Conservation (phyloP, 2,113 vertebrate genomes). For the Nothoprocta perdicaria region DNA sequence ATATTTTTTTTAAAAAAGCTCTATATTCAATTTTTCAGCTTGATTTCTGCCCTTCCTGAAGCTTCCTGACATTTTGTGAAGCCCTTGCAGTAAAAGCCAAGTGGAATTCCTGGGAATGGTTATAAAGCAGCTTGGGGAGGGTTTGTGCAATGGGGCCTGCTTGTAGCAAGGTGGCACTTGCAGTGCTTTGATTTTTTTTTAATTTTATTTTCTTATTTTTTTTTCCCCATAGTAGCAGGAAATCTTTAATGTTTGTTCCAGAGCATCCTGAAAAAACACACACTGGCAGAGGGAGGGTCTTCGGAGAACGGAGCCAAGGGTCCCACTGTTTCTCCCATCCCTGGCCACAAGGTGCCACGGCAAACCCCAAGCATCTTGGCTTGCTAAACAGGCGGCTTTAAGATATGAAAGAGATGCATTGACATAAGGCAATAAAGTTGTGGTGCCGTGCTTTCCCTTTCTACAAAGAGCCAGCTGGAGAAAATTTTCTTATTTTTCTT, state of each 20-base stretch:
- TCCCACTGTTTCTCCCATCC: not conserved
- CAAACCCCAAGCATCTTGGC: not conserved
- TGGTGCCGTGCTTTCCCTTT: fast-evolving
- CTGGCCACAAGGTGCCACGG: constrained; percentile 25
- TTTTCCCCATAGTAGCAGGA: no score
- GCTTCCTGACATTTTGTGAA: not conserved
- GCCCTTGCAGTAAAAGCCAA: not conserved
- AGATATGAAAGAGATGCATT: not conserved
- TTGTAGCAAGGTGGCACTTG: no score
- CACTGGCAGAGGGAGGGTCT: not conserved
- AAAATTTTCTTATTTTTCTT: no score
- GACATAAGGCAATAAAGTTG: fast-evolving
- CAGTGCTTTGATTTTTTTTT: no score
- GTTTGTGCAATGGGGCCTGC: no score
- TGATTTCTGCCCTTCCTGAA: not conserved
- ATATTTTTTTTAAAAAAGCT: no score
- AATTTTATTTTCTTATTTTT: no score
- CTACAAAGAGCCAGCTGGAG: fast-evolving
- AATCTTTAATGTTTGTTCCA: not conserved
- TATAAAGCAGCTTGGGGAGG: not conserved
- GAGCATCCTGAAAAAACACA: not conserved
- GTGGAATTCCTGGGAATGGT: no score
- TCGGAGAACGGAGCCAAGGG: not conserved
- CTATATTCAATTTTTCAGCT: no score
- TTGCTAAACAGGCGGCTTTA: not conserved